Evolutionary conservation across 2,888 invertebrate genomes (phyloP).

Genomic region (Nasonia oneida): DNA sequence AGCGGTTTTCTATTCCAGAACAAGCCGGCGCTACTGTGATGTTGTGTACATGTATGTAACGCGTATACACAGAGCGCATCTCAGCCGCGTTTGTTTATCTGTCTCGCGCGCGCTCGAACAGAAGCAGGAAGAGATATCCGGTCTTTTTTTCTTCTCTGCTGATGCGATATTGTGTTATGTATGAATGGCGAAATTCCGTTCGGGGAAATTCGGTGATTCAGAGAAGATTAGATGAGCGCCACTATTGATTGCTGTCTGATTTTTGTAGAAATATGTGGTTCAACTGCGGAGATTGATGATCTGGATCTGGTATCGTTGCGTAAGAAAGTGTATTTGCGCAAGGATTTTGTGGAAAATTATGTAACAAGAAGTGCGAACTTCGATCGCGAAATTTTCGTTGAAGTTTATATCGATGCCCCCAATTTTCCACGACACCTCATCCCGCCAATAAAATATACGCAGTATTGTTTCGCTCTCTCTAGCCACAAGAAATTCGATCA

Average conservation of each 20-base stretch:
- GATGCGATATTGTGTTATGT: background rate
- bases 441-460: background rate
- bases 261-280: background rate
- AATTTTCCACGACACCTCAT: too few relatives aligned
- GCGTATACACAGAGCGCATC: conserved; percentile 7
- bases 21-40: conserved; percentile 15
- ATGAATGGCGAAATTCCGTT: background rate
- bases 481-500: background rate
- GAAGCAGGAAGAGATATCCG: conserved; percentile 32
- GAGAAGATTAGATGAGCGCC: background rate
- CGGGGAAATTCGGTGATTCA: conserved; percentile 9
- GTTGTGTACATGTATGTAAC: background rate
- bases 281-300: background rate
- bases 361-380: background rate
- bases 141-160: background rate
- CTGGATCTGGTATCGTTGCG: background rate
- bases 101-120: background rate
- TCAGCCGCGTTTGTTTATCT: conserved; percentile 50
- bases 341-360: background rate
- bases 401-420: too few relatives aligned
- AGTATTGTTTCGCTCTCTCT: too few relatives aligned
- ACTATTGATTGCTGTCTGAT: background rate
- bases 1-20: conserved; percentile 47
- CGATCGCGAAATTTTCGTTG: background rate
- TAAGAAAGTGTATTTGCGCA: background rate